Conservation (phyloP, 2,797 vertebrate species). For the Mormyrus hasselquistii region DNA sequence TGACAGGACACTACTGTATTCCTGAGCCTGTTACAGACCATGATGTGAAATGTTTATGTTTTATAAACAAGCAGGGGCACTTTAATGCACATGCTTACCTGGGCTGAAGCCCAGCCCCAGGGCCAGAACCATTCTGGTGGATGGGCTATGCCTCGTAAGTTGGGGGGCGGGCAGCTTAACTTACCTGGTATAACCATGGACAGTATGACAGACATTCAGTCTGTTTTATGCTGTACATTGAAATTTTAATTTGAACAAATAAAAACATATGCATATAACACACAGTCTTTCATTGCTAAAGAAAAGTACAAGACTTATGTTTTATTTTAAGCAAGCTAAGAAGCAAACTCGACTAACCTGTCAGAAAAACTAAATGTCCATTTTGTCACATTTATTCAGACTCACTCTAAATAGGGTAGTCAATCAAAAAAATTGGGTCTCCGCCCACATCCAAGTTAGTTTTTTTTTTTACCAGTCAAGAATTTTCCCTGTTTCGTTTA, state of each 20-base stretch:
- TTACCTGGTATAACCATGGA: neutral
- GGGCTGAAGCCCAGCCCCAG: neutral
- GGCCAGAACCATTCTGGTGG: neutral
- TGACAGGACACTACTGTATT: neutral
- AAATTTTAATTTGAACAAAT: neutral
- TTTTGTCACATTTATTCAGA: neutral
- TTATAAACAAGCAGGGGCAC: neutral
- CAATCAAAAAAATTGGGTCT: neutral
- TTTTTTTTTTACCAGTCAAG: neutral
- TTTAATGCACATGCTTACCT: too few species aligned
- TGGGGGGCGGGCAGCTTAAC: neutral
- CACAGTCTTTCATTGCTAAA: neutral
- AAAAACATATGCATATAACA: neutral
- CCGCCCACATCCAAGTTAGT: neutral
- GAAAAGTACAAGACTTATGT: neutral
- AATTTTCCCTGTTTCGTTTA: neutral
- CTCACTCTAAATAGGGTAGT: neutral
- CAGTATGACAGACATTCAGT: neutral
- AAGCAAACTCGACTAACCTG: neutral
- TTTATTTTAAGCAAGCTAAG: neutral
- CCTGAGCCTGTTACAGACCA: neutral
- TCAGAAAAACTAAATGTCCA: neutral
- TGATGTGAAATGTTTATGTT: neutral
- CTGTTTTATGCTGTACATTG: neutral
- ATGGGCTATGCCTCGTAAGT: neutral